Base-by-base conservation (phyloP, 1,140 invertebrate species). In the Drosophila takahashii region DNA sequence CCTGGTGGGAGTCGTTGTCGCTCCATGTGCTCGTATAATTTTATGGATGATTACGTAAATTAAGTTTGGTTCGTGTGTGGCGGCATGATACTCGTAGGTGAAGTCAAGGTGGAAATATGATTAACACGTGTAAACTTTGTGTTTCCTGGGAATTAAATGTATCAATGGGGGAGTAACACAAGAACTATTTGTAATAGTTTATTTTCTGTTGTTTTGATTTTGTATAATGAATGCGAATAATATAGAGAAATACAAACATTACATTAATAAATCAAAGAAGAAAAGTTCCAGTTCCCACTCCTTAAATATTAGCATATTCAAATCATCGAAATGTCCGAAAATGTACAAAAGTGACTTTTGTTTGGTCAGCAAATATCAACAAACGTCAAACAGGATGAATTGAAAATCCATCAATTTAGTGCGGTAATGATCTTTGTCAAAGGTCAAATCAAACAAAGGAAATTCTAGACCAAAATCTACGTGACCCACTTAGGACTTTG, bases 31-130 rank as follows among this genome's bases (percentile, higher is more conserved):
- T 69, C 37, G 42, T 60, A 52, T 56, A 75, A 75, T 77, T 77
- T 77, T 77, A 77, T 76, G 72, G 74, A 53, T 77, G 74, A 77
- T 77, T 77, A 77, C 44, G 53, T 52, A 65, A 77, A 77, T 77
- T 62, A 81, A 58, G 66, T 69, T 77, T 77, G 61, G 62, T 45
- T 75, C 65, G 37, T 51, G 72, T 65, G 71, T 32, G 36, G 37
- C 11, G 2, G 8, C 4, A 27, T 57, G 51, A 75, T 75, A 71
- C 57, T 50, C n/a, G 16, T 59, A 34, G 26, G 45, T 22, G 47
- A 44, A 44, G 37, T 36, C 18, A 26, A 45, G 37, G 41, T 34
- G 64, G 41, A 4, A 56, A 71, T 57, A 36, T 70, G 29, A 72
- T 72, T 72, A 72, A 51, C 53, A 37, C 27, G 22, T n/a, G 37